phyloP scores from a whole-genome alignment of 92 coral and sea anemone species.

The Micromussa lordhowensis region DNA sequence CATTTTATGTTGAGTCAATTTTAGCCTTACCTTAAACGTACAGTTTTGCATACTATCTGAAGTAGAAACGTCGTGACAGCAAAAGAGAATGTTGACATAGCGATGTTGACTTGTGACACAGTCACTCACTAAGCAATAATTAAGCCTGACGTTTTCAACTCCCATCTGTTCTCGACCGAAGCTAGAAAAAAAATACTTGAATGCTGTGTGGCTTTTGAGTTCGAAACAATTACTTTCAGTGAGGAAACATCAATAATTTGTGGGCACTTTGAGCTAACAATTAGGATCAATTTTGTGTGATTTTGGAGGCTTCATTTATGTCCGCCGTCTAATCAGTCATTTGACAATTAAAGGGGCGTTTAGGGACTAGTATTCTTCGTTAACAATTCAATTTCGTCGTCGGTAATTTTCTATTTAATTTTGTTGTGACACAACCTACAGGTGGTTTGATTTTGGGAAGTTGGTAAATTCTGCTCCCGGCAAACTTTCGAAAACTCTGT shows the following conservation, averaged over 20 bases:
- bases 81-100: not conserved
- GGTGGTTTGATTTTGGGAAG: not conserved
- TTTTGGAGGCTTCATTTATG: not conserved
- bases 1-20: not conserved
- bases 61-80: not conserved
- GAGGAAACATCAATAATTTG: not conserved
- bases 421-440: constrained; percentile 8
- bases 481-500: not conserved
- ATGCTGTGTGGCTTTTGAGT: not conserved
- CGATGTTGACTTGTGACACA: not conserved
- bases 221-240: not conserved
- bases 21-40: not conserved
- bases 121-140: not conserved
- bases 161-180: not conserved
- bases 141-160: not conserved
- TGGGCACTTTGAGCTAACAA: not conserved
- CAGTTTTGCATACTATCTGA: not conserved
- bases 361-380: not conserved
- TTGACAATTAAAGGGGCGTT: not conserved
- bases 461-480: not conserved
- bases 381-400: not conserved
- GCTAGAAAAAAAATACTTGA: not conserved
- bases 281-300: not conserved
- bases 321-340: not conserved
- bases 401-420: not conserved